A percentile compares a stretch with the other conserved stretches of the same genome.
phyloP scores from a whole-genome alignment of 2,888 invertebrate genomes.

The Pristionchus entomophagus region DNA sequence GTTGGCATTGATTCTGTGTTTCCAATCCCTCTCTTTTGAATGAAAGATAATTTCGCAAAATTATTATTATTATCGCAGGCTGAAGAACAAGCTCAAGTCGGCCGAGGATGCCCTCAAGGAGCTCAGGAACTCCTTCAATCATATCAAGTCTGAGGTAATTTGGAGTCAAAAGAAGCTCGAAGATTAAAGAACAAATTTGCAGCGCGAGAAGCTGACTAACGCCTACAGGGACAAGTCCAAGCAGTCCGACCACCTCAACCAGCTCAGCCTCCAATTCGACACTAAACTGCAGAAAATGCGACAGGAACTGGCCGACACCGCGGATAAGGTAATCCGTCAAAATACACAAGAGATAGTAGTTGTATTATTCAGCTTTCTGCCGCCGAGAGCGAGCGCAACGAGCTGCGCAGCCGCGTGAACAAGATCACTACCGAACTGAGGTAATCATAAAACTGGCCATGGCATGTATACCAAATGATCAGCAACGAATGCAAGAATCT shows the following conservation, averaged over 20 bases:
- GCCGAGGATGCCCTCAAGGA: constrained; percentile 70
- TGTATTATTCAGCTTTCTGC: constrained; percentile 62
- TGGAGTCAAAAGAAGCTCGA: background rate
- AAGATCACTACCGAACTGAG: constrained; percentile 71
- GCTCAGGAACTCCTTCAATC: constrained; percentile 62
- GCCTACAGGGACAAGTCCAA: constrained; percentile 73
- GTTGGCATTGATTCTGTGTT: no score
- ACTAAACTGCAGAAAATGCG: constrained; percentile 68
- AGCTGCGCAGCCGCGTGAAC: constrained; percentile 65
- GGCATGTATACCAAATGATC: no score
- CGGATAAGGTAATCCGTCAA: constrained; percentile 64
- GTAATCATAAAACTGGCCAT: background rate
- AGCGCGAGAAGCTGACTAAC: constrained; percentile 62
- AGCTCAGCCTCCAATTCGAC: constrained; percentile 69
- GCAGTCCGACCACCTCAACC: constrained; percentile 71
- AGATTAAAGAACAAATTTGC: background rate
- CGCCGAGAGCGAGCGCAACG: constrained; percentile 70
- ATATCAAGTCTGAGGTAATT: constrained; percentile 65
- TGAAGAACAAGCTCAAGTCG: constrained; percentile 66
- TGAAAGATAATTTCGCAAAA: constrained; percentile 65
- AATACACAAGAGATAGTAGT: background rate
- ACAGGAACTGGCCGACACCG: constrained; percentile 69
- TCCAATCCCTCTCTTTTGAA: no score
- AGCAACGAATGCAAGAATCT: no score
- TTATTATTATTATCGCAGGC: constrained; percentile 50